Conservation (phyloP, 2,113 vertebrate genomes). For the Chionis minor region DNA sequence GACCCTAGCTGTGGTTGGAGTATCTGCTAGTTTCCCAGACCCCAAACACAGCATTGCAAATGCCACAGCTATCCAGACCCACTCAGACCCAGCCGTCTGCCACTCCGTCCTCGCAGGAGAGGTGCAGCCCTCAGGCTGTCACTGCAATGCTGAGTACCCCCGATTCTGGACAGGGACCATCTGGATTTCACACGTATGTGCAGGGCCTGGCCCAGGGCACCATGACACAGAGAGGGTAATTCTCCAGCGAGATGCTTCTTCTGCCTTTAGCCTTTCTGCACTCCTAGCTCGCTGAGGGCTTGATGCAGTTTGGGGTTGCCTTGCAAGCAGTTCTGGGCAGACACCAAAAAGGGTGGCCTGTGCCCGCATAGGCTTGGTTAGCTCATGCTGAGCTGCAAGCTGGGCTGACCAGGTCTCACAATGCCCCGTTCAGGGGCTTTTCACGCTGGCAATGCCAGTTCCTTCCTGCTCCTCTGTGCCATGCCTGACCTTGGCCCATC, state of each 20-base stretch:
- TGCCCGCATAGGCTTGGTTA: fast-evolving
- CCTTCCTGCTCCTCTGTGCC: not conserved
- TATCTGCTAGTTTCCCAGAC: not conserved
- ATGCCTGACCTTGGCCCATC: not conserved
- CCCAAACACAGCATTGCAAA: not conserved
- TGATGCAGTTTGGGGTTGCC: not conserved
- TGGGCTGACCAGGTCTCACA: not conserved
- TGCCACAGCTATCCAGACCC: not conserved
- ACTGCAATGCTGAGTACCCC: not conserved
- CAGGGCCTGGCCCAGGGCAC: not conserved
- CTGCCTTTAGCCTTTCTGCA: not conserved
- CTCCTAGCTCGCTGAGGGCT: not conserved
- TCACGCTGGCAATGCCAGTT: not conserved
- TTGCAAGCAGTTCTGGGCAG: not conserved
- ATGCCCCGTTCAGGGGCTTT: not conserved
- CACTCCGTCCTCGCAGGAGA: fast-evolving
- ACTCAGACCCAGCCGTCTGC: not conserved
- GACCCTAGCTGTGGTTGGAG: not conserved
- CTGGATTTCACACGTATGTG: not conserved
- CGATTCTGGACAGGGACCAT: not conserved
- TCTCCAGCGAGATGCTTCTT: not conserved
- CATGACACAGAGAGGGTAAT: not conserved
- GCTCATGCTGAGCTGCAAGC: not conserved
- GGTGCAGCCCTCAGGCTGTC: not conserved
- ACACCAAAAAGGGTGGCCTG: not conserved